Evolutionary conservation across 2,888 invertebrate genomes (phyloP).

Genomic region (Scaptomyza cyrtandrae): DNA sequence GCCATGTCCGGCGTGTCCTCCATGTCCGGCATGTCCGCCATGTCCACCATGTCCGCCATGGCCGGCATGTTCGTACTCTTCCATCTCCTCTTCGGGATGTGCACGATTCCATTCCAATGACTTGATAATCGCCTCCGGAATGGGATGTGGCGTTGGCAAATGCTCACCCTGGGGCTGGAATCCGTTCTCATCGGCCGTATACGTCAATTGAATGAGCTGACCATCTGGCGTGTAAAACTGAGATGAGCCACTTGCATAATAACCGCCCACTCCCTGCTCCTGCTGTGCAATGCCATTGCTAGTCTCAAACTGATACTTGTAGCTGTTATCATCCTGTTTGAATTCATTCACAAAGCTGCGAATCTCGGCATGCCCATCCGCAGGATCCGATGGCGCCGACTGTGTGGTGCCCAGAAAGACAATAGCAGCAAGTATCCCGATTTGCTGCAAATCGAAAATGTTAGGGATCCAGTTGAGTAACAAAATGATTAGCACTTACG

Average conservation of each 20-base stretch:
- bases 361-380: conserved; percentile 75
- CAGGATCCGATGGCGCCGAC: conserved; percentile 64
- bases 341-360: conserved; percentile 83
- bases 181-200: conserved; percentile 87
- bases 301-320: conserved; percentile 85
- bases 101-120: conserved; percentile 74
- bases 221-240: conserved; percentile 86
- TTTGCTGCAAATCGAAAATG: conserved; percentile 58
- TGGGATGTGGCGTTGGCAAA: conserved; percentile 81
- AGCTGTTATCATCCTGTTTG: conserved; percentile 83
- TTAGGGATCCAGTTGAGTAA: background rate
- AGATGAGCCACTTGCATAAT: conserved; percentile 85
- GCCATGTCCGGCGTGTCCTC: conserved; percentile 11
- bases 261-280: conserved; percentile 86
- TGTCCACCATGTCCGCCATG: conserved; percentile 29
- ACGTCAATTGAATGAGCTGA: conserved; percentile 82
- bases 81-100: conserved; percentile 76
- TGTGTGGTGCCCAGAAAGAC: conserved; percentile 32
- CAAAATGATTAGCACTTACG: conserved; percentile 62
- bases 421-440: conserved; percentile 56
- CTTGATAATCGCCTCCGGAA: conserved; percentile 76
- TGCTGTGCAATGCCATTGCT: conserved; percentile 87
- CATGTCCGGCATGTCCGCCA: conserved; percentile 24
- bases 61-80: conserved; percentile 61
- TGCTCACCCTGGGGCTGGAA: conserved; percentile 85